Evolutionary conservation across 1,140 invertebrate genomes (phyloP), one percentile per base, ranked within the genome.

Genomic region (Zaprionus kolodkinae): DNA sequence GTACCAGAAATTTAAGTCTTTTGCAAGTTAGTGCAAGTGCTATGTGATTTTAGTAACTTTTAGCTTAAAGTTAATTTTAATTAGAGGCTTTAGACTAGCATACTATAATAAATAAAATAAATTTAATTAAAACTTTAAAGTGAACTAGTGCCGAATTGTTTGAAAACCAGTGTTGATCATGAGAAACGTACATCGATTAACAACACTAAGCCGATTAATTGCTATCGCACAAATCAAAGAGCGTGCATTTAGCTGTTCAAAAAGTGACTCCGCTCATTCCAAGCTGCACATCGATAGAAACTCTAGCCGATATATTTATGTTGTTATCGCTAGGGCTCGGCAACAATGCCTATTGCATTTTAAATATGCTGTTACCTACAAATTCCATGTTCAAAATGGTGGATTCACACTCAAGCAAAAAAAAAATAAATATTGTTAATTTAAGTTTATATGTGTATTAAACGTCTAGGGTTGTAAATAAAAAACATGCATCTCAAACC

Each of bases 1-100:
- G 3, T 89, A 89, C 48, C 57, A 81, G 6, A 89, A 89, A 52
- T 72, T 68, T 50, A 10, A 13, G 6, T 76, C 70, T 21, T 60
- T 84, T 10, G 15, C 30, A 0, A 80, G 70, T n/a, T 88, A 68
- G 57, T n/a, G 6, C 5, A 10, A 33, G 15, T 36, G n/a, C 33
- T 13, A n/a, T 13, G 13, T 38, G 40, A 57, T 36, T 38, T 56
- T 27, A 70, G 67, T 55, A 62, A 25, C 9, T 43, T 43, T 54
- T 62, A 35, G 48, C 4, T 55, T 17, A 56, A 25, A 36, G n/a
- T 54, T 15, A 38, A 54, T 25, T 13, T 15, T 27, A 38, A 54
- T 33, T n/a, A 1, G 3, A n/a, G 1, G 27, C 1, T 15, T 55
- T n/a, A 13, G 13, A 55, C 21, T 61, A 33, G 15, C 10, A 17